Conservation (phyloP, 2,113 vertebrate species). For the Macquaria australasica region DNA sequence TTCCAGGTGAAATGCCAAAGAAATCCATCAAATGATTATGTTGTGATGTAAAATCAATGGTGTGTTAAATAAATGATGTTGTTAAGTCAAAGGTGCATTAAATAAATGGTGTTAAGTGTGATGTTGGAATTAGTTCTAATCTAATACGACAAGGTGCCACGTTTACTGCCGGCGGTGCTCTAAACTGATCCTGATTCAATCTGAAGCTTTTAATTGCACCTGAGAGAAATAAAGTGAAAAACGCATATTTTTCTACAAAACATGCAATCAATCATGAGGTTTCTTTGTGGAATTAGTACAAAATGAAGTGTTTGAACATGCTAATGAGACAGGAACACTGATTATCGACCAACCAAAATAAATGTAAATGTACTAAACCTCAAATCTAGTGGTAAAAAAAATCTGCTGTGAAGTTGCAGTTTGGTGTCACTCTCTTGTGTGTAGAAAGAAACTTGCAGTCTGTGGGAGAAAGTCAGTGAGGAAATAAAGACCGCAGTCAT, state of each 20-base stretch:
- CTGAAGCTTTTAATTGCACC: constrained; percentile 52
- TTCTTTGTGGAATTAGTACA: neutral
- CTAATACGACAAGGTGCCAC: constrained; percentile 63
- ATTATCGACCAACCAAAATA: neutral
- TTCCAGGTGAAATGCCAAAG: constrained; percentile 50
- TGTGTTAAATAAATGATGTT: constrained; percentile 71
- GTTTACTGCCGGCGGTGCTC: constrained; percentile 22
- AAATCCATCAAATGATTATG: constrained; percentile 71
- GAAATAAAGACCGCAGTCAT: constrained; percentile 78
- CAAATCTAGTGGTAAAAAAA: neutral
- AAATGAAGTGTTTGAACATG: constrained; percentile 2
- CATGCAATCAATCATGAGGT: constrained; percentile 6
- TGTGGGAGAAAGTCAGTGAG: constrained; percentile 46
- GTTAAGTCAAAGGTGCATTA: constrained; percentile 58
- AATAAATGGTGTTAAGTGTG: constrained; percentile 60
- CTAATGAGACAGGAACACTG: neutral
- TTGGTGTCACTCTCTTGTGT: constrained; percentile 17
- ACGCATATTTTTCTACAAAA: constrained; percentile 10
- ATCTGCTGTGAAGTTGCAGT: neutral
- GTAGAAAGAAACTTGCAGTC: neutral
- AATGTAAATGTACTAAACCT: constrained; percentile 6
- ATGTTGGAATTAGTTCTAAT: constrained; percentile 71
- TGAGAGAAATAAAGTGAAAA: constrained; percentile 35
- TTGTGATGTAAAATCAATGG: constrained; percentile 73
- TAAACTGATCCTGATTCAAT: constrained; percentile 45